Evolutionary conservation across 2,797 vertebrate species (phyloP).

Genomic region (Paramormyrops hopkinsi): DNA sequence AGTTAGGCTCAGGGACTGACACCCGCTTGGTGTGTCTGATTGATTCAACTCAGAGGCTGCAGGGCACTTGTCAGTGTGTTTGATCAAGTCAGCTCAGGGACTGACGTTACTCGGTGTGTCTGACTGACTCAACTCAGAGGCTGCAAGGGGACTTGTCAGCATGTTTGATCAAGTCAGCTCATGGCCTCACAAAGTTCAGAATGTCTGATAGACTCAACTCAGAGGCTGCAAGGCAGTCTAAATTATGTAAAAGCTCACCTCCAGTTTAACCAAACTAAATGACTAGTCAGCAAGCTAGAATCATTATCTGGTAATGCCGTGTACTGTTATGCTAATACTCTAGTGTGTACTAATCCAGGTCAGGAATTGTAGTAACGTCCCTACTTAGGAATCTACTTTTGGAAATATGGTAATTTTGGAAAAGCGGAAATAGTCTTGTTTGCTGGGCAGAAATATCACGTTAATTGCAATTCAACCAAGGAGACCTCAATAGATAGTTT

Average conservation of each 20-base stretch:
- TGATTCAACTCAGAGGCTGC: constrained; percentile 4
- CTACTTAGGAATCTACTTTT: neutral
- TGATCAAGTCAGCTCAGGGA: constrained; percentile 1
- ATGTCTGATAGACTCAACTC: neutral
- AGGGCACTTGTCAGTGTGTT: constrained; percentile 2
- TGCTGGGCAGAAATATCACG: neutral
- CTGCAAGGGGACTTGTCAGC: neutral
- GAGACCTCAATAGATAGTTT: too few relatives aligned
- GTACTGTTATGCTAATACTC: neutral
- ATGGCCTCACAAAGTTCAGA: neutral
- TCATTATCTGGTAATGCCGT: neutral
- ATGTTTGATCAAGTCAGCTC: neutral
- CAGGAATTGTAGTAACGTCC: neutral
- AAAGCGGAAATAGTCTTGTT: neutral
- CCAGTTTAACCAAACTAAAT: neutral
- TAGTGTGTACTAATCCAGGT: neutral
- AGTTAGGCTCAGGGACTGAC: neutral
- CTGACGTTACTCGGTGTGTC: neutral
- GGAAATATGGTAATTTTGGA: neutral
- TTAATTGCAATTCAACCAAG: neutral
- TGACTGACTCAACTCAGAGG: neutral
- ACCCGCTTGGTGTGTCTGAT: neutral
- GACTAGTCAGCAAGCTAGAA: neutral
- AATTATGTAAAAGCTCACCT: neutral
- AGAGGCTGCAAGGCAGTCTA: neutral